Base-by-base conservation (phyloP, 1,140 invertebrate genomes). In the Magallana ariakensis region DNA sequence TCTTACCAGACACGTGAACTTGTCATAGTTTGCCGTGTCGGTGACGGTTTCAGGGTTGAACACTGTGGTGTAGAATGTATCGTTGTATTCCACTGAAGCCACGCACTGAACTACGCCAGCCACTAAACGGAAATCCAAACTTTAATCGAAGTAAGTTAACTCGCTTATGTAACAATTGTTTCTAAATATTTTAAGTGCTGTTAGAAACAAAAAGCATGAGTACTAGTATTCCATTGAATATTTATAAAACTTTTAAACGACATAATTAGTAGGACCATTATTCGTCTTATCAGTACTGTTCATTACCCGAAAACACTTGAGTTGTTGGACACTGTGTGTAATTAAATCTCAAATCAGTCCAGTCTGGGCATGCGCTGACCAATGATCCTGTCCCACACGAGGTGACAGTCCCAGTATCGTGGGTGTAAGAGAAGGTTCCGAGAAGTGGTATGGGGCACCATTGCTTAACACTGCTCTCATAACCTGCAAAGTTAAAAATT, bases 271-370 rank as follows among this genome's bases (percentile, higher is more conserved):
- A 5, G 2, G 33, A 46, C 3, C 33, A 4, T 33, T 46, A 46
- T 46, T 46, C 33, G 5, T 46, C 5, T 46, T 46, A 46, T 46
- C 0, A 46, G 33, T 46, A 46, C 33, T 46, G 33, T 15, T 46
- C 10, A 33, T 66, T 87, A 89, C 88, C 57, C 66, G 88, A 87
- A 26, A 87, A 89, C 5, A 83, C 88, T 57, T 86, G 83, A 11
- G 80, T 60, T 8, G 85, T 89, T 19, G 70, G 13, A 83, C 88
- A 89, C 6, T 54, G 26, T 22, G 85, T 54, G 54, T 89, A 89
- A 80, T 89, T 84, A 19, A 89, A 89, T 6, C 6, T 19, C 70
- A 89, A 81, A 16, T 54, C 66, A 16, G 85, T 87, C 33, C 54
- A 83, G 53, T 84, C 75, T 26, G 82, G 22, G 70, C 88, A 89